phyloP scores from a whole-genome alignment of 2,113 vertebrate genomes.

The Pipa parva region DNA sequence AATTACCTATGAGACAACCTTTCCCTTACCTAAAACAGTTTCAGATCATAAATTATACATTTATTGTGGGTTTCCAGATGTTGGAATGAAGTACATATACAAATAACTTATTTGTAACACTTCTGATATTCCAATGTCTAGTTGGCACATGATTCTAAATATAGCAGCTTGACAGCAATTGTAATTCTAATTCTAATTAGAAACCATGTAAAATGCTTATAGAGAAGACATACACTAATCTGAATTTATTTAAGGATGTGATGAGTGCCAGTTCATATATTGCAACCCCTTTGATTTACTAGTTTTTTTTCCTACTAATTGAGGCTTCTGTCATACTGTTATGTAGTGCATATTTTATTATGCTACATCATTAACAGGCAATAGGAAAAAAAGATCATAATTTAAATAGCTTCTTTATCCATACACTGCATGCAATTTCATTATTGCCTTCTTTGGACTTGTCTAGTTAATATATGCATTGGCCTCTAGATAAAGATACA shows the following conservation, averaged over 20 bases:
- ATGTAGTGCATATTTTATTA: background rate
- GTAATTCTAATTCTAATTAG: too few relatives aligned
- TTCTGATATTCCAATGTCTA: too few relatives aligned
- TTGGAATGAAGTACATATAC: too few relatives aligned
- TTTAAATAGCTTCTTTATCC: constrained; percentile 4
- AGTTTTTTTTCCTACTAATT: background rate
- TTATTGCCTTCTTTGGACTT: background rate
- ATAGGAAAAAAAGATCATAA: background rate
- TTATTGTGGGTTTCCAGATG: too few relatives aligned
- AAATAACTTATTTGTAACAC: too few relatives aligned
- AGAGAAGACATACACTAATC: too few relatives aligned
- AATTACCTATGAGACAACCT: too few relatives aligned
- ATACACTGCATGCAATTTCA: background rate
- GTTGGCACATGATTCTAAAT: too few relatives aligned
- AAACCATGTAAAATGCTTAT: too few relatives aligned
- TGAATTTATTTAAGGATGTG: background rate
- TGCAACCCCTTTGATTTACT: background rate
- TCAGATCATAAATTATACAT: too few relatives aligned
- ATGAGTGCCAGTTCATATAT: background rate
- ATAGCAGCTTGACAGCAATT: too few relatives aligned
- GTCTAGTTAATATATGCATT: background rate
- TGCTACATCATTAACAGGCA: constrained; percentile 1
- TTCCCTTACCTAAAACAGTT: too few relatives aligned
- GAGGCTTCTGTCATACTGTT: background rate
- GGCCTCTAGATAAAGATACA: constrained; percentile 17